These are phyloP conservation scores for Anas acuta DNA, from an alignment of 2,797 vertebrate genomes.

Conservation along the genomic window DNA sequence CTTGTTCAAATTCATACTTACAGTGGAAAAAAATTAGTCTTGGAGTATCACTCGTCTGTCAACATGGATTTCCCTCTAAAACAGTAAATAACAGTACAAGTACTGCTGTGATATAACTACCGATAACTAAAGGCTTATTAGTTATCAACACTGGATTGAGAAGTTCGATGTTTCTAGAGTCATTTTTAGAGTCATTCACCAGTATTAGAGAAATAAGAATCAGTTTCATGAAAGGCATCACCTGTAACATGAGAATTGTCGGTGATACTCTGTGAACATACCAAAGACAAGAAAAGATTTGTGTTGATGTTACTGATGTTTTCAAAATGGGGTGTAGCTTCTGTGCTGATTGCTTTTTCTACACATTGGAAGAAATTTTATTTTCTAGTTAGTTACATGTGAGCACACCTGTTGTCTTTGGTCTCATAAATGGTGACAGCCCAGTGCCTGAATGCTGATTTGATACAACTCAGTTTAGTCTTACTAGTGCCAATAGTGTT, in stretches of 20 bases:
- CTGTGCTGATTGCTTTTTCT: background rate
- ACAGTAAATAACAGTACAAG: background rate
- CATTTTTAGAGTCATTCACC: background rate
- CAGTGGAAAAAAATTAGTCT: background rate
- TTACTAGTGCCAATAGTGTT: background rate
- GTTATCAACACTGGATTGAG: background rate
- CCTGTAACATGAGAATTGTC: background rate
- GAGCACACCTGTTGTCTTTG: background rate
- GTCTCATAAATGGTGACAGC: background rate
- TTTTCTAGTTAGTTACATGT: background rate
- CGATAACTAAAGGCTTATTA: background rate
- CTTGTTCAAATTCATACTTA: background rate
- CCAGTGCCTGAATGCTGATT: background rate
- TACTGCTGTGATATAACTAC: background rate
- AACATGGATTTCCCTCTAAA: background rate
- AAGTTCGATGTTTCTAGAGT: background rate
- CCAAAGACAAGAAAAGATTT: background rate
- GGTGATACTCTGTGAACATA: background rate
- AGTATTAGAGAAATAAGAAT: background rate
- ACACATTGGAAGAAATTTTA: background rate
- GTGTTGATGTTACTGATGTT: background rate
- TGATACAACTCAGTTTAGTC: background rate
- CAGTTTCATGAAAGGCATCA: background rate
- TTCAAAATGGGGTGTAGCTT: background rate
- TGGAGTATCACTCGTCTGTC: background rate